Evolutionary conservation across 30 jellyfish, hydroid and myxozoan genomes (phyloP).

Genomic region (Mastigias papua): DNA sequence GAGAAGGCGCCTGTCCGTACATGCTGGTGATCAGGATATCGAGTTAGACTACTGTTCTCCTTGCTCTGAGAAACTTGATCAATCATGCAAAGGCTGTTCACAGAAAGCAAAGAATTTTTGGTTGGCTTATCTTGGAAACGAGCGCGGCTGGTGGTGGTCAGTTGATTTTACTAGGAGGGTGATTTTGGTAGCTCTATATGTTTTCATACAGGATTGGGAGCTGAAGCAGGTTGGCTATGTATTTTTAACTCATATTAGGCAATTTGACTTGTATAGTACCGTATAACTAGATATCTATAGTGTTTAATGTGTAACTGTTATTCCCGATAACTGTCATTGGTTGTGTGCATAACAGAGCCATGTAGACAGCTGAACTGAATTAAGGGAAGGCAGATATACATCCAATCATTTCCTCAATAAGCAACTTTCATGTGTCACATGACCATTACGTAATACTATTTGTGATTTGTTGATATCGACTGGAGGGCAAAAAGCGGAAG

Average conservation of each 20-base stretch:
- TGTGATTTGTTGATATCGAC: no score
- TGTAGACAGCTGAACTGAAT: no score
- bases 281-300: neutral
- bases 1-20: neutral
- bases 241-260: neutral
- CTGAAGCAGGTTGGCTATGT: conserved; percentile 55
- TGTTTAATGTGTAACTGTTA: neutral
- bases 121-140: conserved; percentile 31
- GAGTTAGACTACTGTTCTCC: conserved; percentile 45
- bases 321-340: no score
- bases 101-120: conserved; percentile 19
- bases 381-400: no score
- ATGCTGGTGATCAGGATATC: neutral
- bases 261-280: neutral
- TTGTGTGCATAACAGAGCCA: no score
- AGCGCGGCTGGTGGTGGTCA: conserved; percentile 82
- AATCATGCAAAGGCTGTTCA: conserved; percentile 45
- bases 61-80: conserved; percentile 34
- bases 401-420: no score
- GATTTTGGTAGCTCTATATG: conserved; percentile 50
- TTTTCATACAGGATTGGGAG: conserved; percentile 77
- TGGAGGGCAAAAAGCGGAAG: no score
- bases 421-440: no score
- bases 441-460: no score
- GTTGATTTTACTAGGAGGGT: conserved; percentile 64